These are phyloP conservation scores for Leptinotarsa juncta DNA, from an alignment of 2,888 invertebrate genomes.

Conservation along the genomic window DNA sequence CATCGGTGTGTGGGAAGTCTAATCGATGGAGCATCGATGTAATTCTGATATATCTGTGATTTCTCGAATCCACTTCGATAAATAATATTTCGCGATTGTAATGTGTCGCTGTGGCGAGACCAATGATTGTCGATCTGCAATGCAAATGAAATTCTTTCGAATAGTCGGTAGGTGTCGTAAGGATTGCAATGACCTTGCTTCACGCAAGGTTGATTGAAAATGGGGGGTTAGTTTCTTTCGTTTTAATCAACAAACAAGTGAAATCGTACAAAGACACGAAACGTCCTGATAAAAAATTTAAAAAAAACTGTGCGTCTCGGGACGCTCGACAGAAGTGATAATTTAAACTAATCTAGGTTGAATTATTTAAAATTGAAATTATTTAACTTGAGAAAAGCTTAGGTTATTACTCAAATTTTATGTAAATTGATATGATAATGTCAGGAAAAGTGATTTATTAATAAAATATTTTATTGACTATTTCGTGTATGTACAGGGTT, in stretches of 20 bases:
- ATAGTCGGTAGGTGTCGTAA: neutral
- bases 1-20: constrained; percentile 14
- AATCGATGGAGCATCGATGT: constrained; percentile 6
- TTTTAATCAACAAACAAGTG: neutral
- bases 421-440: too few species aligned
- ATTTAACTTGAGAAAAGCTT: too few species aligned
- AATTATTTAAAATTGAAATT: too few species aligned
- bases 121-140: constrained; percentile 5
- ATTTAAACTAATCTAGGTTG: too few species aligned
- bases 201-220: neutral
- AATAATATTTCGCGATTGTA: constrained; percentile 14
- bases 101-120: neutral
- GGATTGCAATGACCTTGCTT: neutral
- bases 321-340: too few species aligned
- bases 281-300: too few species aligned
- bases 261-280: neutral
- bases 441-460: too few species aligned
- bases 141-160: constrained; percentile 18
- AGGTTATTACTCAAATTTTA: too few species aligned
- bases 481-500: too few species aligned
- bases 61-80: neutral
- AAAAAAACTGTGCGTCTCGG: too few species aligned
- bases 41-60: constrained; percentile 13
- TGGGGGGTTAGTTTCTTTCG: neutral
- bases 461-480: too few species aligned